Evolutionary conservation across 2,888 invertebrate genomes (phyloP).

Genomic region (Noctuana brunneofusca): DNA sequence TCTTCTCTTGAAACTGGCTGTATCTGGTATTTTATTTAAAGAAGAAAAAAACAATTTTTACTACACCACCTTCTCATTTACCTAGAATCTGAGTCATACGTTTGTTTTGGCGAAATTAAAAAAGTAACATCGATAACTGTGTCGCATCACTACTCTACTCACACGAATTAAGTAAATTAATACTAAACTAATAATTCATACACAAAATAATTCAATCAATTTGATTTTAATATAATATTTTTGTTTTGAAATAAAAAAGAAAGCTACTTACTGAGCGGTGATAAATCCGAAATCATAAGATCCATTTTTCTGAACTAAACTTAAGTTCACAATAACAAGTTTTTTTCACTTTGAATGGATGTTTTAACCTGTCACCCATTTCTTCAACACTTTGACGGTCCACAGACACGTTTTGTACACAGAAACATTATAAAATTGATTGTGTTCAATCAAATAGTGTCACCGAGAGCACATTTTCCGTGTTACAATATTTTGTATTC

Average conservation of each 20-base stretch:
- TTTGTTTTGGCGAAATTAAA: neutral
- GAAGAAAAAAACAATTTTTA: neutral
- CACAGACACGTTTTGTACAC: constrained; percentile 30
- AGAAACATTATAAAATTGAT: constrained; percentile 29
- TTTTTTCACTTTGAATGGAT: constrained; percentile 76
- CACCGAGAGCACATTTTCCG: constrained; percentile 61
- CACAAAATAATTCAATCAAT: too few species aligned
- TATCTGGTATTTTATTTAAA: neutral
- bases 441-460: constrained; percentile 36
- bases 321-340: constrained; percentile 48
- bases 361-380: constrained; percentile 77
- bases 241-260: neutral
- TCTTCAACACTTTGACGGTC: constrained; percentile 57
- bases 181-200: neutral
- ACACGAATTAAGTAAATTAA: neutral
- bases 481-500: constrained; percentile 55
- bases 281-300: constrained; percentile 64
- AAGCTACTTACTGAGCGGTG: constrained; percentile 69
- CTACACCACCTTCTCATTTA: neutral
- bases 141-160: constrained; percentile 22
- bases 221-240: too few species aligned
- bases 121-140: constrained; percentile 15
- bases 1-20: neutral
- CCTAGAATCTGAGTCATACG: constrained; percentile 2
- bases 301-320: constrained; percentile 65